Evolutionary conservation across 2,113 vertebrate genomes (phyloP).

Genomic region (Clinocottus analis): DNA sequence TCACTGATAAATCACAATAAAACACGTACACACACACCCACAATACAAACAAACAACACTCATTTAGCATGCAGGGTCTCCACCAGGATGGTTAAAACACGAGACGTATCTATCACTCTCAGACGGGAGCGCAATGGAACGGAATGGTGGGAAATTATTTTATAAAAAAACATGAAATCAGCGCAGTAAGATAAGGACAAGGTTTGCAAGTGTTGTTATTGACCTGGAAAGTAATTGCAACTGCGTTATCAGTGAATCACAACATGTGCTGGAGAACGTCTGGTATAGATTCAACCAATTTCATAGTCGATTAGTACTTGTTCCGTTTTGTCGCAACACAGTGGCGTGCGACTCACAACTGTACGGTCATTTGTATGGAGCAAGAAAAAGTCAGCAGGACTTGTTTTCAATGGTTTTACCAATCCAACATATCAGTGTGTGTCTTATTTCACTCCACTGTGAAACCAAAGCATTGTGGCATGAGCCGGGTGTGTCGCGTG

Average conservation of each 20-base stretch:
- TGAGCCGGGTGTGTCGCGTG: neutral
- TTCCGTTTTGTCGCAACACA: slow-evolving; percentile 2
- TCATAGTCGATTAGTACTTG: slow-evolving; percentile 14
- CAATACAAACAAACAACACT: neutral
- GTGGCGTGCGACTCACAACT: neutral
- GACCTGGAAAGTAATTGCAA: slow-evolving; percentile 35
- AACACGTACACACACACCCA: neutral
- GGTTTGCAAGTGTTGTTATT: slow-evolving; percentile 15
- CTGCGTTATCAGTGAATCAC: slow-evolving; percentile 50
- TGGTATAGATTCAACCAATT: slow-evolving; percentile 16
- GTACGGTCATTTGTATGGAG: neutral
- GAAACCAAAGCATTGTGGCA: neutral
- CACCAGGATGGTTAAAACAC: neutral
- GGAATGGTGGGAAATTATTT: slow-evolving; percentile 5
- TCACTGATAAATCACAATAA: neutral
- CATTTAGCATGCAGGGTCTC: neutral
- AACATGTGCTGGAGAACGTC: neutral
- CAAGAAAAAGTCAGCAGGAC: slow-evolving; percentile 6
- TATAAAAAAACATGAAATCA: slow-evolving; percentile 17
- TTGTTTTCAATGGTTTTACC: slow-evolving; percentile 4
- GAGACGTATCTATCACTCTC: slow-evolving; percentile 8
- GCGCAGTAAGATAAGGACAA: slow-evolving; percentile 14
- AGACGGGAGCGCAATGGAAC: slow-evolving; percentile 4
- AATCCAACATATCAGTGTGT: neutral
- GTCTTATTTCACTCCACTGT: neutral